phyloP scores from a whole-genome alignment of 1,140 invertebrate species.

The Triops longicaudatus region DNA sequence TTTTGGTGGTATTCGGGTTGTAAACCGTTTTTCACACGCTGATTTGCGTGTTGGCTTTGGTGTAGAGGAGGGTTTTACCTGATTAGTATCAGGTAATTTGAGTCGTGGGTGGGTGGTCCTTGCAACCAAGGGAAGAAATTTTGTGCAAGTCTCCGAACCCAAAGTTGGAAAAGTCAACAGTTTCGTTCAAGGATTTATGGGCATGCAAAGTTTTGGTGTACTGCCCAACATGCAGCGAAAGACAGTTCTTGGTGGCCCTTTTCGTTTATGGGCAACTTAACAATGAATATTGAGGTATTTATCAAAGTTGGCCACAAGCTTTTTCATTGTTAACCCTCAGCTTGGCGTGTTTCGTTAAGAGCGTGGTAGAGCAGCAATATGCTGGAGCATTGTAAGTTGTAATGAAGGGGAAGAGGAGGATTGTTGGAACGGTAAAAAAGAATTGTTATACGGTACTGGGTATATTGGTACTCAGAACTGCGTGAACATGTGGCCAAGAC shows the following conservation, averaged over 20 bases:
- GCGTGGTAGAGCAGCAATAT: background rate
- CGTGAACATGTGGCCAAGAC: background rate
- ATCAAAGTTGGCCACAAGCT: background rate
- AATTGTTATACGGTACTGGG: background rate
- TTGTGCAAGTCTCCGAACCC: too few species aligned
- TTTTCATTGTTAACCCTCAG: background rate
- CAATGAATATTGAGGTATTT: conserved; percentile 10
- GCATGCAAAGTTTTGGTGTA: too few species aligned
- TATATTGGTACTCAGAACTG: background rate
- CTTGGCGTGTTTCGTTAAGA: background rate
- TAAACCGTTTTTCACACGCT: too few species aligned
- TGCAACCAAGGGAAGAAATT: too few species aligned
- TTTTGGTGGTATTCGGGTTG: too few species aligned
- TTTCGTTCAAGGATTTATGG: too few species aligned
- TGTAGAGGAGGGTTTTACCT: background rate
- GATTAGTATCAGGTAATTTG: background rate
- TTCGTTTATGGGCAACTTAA: background rate
- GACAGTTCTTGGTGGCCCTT: background rate
- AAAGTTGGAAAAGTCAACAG: too few species aligned
- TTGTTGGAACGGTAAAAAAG: background rate
- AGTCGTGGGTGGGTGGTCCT: too few species aligned
- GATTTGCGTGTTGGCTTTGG: background rate
- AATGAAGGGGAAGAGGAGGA: background rate
- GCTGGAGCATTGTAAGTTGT: background rate
- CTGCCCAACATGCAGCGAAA: too few species aligned